Evolutionary conservation across 1,140 invertebrate genomes (phyloP).

Genomic region (Latrodectus geometricus): DNA sequence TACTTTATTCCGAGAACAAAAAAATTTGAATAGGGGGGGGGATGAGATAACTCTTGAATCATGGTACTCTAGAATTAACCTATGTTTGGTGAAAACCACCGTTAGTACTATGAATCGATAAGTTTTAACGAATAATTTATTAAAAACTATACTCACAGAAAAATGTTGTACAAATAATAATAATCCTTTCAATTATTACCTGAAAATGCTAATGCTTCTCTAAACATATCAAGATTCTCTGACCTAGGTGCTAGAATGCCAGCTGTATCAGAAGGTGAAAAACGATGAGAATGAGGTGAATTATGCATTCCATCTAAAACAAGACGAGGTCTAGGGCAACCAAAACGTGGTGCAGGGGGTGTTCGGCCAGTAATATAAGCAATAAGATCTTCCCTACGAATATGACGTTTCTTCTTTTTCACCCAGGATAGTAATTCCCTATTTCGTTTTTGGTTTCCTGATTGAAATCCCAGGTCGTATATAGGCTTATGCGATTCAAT

Average conservation of each 20-base stretch:
- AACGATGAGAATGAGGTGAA: conserved; percentile 29
- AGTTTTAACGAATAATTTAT: neutral
- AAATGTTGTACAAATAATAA: neutral
- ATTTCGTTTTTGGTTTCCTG: conserved; percentile 80
- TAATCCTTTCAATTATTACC: conserved; percentile 65
- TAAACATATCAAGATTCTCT: conserved; percentile 77
- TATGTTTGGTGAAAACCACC: no score
- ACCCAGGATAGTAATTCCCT: conserved; percentile 84
- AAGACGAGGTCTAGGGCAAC: conserved; percentile 33
- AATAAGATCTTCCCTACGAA: conserved; percentile 81
- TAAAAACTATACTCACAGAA: conserved; percentile 14
- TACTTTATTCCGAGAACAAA: no score
- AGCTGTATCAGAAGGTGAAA: conserved; percentile 6
- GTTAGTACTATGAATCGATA: no score
- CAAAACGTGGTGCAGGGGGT: conserved; percentile 71
- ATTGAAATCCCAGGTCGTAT: conserved; percentile 79
- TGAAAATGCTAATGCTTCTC: conserved; percentile 79
- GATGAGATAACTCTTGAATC: no score
- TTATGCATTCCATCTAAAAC: conserved; percentile 53
- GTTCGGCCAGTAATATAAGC: conserved; percentile 83
- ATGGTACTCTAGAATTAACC: no score
- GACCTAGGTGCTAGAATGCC: neutral
- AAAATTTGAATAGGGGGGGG: no score
- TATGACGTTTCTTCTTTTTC: conserved; percentile 78
- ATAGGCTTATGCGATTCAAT: conserved; percentile 78